Base-by-base conservation (phyloP, 2,888 invertebrate genomes). In the Diadromus collaris region DNA sequence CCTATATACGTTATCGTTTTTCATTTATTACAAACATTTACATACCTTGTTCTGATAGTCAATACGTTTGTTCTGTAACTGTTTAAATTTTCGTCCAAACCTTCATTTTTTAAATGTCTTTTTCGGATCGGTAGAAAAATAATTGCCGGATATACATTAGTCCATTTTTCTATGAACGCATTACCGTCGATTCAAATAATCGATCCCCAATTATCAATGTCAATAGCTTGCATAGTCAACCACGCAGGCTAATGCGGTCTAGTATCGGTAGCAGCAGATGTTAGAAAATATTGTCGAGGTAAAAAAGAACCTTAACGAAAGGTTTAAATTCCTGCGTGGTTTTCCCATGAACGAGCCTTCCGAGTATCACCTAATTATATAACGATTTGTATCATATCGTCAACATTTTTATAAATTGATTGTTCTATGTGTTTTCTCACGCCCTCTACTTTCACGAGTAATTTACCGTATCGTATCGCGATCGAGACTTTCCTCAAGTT, bases 311-410 rank as follows among this genome's bases (percentile, higher is more conserved):
- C 19, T 58, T 34, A 65, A 64, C 13, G 38, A 60, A 70, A 46
- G 60, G 51, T 76, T 70, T 44, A 32, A 38, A 73, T 27, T 75
- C 48, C 38, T 74, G 78, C n/a, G n/a, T 70, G 75, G 75, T 65
- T 79, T 76, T 71, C 76, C 67, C 67, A 71, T 71, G 61, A 16
- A 27, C 54, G 4, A 27, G 34, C n/a, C 7, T 46, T 71, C 34
- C 65, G 32, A 21, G 41, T 54, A 60, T 64, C 38, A n/a, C n/a
- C n/a, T n/a, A 65, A 76, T 76, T 67, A 76, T 51, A 65, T 27
- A 68, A 38, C 61, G 21, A 68, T 78, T 73, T 78, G 78, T 68
- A 46, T 54, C 21, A 60, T 68, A 73, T 61, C 6, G 44, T 16
- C 16, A 38, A 54, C 61, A 56, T 19, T 63, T 27, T 24, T 58